Evolutionary conservation across 1,140 invertebrate species (phyloP).

Genomic region (Dreissena polymorpha): DNA sequence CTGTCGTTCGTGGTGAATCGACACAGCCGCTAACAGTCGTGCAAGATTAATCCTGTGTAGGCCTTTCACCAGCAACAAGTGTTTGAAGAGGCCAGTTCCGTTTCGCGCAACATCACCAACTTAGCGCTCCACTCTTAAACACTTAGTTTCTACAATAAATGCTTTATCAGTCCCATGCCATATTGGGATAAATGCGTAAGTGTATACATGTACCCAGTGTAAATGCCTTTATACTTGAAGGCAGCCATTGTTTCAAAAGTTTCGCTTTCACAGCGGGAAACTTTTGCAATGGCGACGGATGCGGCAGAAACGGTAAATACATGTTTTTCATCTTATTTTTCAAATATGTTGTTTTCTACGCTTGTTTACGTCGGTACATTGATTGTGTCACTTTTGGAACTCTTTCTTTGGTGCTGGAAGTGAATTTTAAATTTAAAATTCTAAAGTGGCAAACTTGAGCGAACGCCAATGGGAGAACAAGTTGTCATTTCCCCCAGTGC

Average conservation of each 20-base stretch:
- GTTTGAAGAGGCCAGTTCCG: too few species aligned
- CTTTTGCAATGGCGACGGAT: slow-evolving; percentile 16
- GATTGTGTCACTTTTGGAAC: neutral
- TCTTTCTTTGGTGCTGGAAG: neutral
- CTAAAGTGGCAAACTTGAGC: too few species aligned
- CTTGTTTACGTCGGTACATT: neutral
- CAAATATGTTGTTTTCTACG: neutral
- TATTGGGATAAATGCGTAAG: neutral
- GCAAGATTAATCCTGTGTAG: too few species aligned
- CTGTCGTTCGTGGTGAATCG: too few species aligned
- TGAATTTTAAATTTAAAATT: neutral
- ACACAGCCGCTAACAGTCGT: too few species aligned
- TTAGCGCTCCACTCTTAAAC: neutral
- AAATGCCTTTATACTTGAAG: neutral
- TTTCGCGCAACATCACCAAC: too few species aligned
- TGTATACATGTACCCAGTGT: neutral
- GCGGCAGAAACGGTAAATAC: slow-evolving; percentile 21
- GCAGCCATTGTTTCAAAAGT: slow-evolving; percentile 32
- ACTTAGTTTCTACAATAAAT: slow-evolving; percentile 8
- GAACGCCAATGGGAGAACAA: slow-evolving; percentile 17
- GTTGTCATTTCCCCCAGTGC: slow-evolving; percentile 41
- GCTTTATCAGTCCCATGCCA: slow-evolving; percentile 4
- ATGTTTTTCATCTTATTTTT: neutral
- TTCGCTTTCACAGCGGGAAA: slow-evolving; percentile 30
- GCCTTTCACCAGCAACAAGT: too few species aligned